These are phyloP conservation scores for Stichopus chloronotus DNA, from an alignment of 35 echinoderm and acorn worm genomes.

Conservation along the genomic window DNA sequence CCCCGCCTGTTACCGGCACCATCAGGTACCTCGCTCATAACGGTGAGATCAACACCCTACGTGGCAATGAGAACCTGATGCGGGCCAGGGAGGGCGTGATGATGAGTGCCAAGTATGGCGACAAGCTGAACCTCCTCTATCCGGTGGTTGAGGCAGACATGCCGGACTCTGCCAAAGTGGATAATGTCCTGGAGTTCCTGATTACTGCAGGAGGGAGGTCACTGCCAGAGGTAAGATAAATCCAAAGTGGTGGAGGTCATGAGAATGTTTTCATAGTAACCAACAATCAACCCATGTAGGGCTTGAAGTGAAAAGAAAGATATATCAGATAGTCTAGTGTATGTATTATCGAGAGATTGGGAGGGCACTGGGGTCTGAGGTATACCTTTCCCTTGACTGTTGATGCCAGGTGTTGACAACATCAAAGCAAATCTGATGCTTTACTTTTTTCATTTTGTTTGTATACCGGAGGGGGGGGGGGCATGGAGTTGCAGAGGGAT, in stretches of 20 bases:
- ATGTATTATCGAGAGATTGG: too few relatives aligned
- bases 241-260: not conserved
- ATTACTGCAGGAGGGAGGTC: slow-evolving; percentile 92
- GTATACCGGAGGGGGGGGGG: slow-evolving; percentile 45
- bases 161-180: slow-evolving; percentile 87
- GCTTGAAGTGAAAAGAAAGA: too few relatives aligned
- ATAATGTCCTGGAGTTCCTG: slow-evolving; percentile 96
- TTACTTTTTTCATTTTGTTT: too few relatives aligned
- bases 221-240: slow-evolving; percentile 88
- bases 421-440: too few relatives aligned
- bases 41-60: slow-evolving; percentile 95
- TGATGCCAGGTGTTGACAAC: too few relatives aligned
- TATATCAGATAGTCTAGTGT: too few relatives aligned
- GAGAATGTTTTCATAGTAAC: not conserved
- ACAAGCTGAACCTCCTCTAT: slow-evolving; percentile 87
- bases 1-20: too few relatives aligned
- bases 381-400: too few relatives aligned
- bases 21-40: slow-evolving; percentile 93
- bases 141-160: slow-evolving; percentile 90
- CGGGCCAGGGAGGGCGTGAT: slow-evolving; percentile 91
- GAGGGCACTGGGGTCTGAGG: not conserved
- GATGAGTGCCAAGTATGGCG: slow-evolving; percentile 81
- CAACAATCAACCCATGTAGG: too few relatives aligned
- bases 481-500: slow-evolving; percentile 53
- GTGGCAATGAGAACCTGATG: slow-evolving; percentile 97